These are phyloP conservation scores for Dryas iulia DNA, from an alignment of 1,140 invertebrate species.

Conservation along the genomic window DNA sequence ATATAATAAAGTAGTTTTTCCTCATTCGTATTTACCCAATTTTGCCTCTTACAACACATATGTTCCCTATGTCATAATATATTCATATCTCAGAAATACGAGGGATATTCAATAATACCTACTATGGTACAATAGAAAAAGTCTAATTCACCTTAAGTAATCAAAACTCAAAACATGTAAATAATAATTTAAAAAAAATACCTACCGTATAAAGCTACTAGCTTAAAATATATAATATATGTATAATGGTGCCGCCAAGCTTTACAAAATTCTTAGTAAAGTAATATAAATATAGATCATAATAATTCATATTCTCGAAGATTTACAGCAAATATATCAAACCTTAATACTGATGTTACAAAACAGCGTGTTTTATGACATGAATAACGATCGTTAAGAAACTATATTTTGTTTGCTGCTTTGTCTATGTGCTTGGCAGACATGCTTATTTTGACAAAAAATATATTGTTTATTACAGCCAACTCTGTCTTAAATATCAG, in stretches of 20 bases:
- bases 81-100: too few species aligned
- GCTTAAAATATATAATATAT: too few species aligned
- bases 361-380: neutral
- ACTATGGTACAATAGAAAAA: too few species aligned
- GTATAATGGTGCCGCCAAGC: neutral
- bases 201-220: too few species aligned
- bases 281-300: neutral
- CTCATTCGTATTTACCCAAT: neutral
- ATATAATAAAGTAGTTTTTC: neutral
- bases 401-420: neutral
- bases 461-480: too few species aligned
- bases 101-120: too few species aligned
- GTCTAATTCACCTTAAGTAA: too few species aligned
- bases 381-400: neutral
- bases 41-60: neutral
- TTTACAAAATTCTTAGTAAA: neutral
- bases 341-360: neutral
- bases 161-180: too few species aligned
- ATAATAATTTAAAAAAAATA: too few species aligned
- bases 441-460: too few species aligned
- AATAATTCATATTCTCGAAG: neutral
- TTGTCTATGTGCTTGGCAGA: neutral
- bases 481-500: too few species aligned
- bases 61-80: too few species aligned
- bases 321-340: conserved; percentile 5